Evolutionary conservation across 1,140 invertebrate genomes (phyloP).

Genomic region (Manduca sexta): DNA sequence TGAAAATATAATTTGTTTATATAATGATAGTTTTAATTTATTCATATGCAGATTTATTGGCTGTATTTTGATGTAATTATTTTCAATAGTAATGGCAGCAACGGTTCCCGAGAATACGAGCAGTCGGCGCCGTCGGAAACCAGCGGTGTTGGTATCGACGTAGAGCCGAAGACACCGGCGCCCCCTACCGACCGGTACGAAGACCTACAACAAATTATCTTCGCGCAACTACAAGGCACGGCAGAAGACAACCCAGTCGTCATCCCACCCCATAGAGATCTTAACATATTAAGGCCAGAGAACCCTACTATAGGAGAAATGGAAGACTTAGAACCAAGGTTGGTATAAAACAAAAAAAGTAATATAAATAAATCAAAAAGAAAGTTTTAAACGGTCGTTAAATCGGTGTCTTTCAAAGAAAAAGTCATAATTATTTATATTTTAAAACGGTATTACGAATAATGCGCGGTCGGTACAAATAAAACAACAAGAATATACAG

Average conservation of each 20-base stretch:
- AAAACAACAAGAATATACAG: conserved; percentile 7
- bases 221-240: conserved; percentile 48
- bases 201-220: conserved; percentile 56
- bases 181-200: conserved; percentile 55
- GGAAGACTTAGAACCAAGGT: conserved; percentile 77
- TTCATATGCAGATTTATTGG: too few relatives aligned
- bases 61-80: too few relatives aligned
- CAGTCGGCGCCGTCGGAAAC: conserved; percentile 56
- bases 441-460: too few relatives aligned
- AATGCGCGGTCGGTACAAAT: conserved; percentile 4
- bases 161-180: conserved; percentile 46
- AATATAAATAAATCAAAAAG: background rate
- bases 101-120: conserved; percentile 56
- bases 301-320: conserved; percentile 80
- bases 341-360: conserved; percentile 28
- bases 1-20: too few relatives aligned
- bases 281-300: conserved; percentile 61
- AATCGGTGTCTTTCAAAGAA: too few relatives aligned
- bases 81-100: conserved; percentile 49
- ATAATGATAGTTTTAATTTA: too few relatives aligned
- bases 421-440: too few relatives aligned
- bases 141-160: conserved; percentile 40
- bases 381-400: background rate
- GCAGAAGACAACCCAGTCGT: conserved; percentile 70
- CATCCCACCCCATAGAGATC: conserved; percentile 71